Base-by-base conservation (phyloP, 2,113 vertebrate genomes). In the Thunnus maccoyii region DNA sequence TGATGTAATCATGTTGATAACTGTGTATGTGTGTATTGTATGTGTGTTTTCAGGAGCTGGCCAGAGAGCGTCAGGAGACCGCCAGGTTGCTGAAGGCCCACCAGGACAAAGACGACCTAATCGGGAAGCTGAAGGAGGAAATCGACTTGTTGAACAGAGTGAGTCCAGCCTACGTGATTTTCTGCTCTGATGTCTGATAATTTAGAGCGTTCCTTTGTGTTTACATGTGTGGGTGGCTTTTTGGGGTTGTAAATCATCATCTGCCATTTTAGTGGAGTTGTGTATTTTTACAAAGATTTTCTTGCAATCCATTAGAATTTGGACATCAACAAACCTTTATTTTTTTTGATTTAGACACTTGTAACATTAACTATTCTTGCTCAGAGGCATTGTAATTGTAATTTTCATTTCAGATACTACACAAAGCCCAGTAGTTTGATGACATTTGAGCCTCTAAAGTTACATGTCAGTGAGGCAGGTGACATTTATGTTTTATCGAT, bases 91-190 rank as follows among this genome's bases (percentile, higher is more conserved):
- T 96, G 86, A 97, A 96, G 85, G 86, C 96, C 79, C 91, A 96
- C 3, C 95, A 99, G 92, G 98, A 99, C 85, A 98, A 98, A 94
- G 98, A 99, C 11, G 97, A 99, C 71, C 91, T 97, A 89, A 97
- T 99, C 46, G 93, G 91, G 73, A 99, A 98, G 91, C 96, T 99
- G 91, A 99, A 95, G 91, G 97, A 99, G 90, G 98, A 99, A 94
- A 98, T 99, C 50, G 97, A 99, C 93, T 94, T 99, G 90, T 95
- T 99, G 90, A 99, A 98, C 93, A 96, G 97, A 94, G 98, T 99
- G 93, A 97, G 97, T 91, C 13, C 60, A 25, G 30, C 78, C 41
- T 44, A 27, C 17, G 17, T 57, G 2, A 66, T 69, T 74, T 58
- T 47, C 27, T 47, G 57, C 66, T 76, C 61, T 50, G 13, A 11